Percentiles rank a stretch among this genome's conserved stretches.
Evolutionary conservation across 2,888 invertebrate genomes (phyloP).

Genomic region (Schrankia costaestrigalis): DNA sequence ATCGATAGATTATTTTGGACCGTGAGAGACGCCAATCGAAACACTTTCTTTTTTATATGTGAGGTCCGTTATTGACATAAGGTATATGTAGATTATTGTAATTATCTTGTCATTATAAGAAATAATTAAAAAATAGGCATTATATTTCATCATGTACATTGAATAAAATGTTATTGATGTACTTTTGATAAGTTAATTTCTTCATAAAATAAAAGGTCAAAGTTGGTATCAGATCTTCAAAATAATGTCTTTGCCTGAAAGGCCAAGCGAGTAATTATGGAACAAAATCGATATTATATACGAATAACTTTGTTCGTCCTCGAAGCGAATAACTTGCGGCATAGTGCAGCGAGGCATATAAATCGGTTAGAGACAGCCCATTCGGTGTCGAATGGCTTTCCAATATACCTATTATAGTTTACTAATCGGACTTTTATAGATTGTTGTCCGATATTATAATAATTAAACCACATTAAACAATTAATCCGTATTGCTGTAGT

Average conservation of each 20-base stretch:
- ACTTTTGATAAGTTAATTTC: slow-evolving; percentile 29
- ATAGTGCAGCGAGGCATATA: slow-evolving; percentile 53
- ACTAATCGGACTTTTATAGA: too few relatives aligned
- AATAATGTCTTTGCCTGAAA: slow-evolving; percentile 30
- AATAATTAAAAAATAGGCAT: slow-evolving; percentile 34
- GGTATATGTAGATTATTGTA: slow-evolving; percentile 55
- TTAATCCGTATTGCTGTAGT: too few relatives aligned
- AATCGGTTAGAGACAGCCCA: slow-evolving; percentile 62
- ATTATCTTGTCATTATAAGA: slow-evolving; percentile 51
- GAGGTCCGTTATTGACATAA: slow-evolving; percentile 65
- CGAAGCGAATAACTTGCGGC: slow-evolving; percentile 48
- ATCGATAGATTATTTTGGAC: slow-evolving; percentile 77
- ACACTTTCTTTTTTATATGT: slow-evolving; percentile 66
- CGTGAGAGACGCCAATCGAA: slow-evolving; percentile 73
- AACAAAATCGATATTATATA: slow-evolving; percentile 30
- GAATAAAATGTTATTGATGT: slow-evolving; percentile 21
- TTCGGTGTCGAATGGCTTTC: slow-evolving; percentile 57
- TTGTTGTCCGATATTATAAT: too few relatives aligned
- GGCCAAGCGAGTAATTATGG: slow-evolving; percentile 24
- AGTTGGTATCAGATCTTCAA: slow-evolving; percentile 34
- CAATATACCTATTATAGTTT: too few relatives aligned
- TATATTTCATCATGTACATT: slow-evolving; percentile 30
- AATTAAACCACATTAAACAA: too few relatives aligned
- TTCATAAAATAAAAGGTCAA: slow-evolving; percentile 30
- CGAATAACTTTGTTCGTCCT: slow-evolving; percentile 26